These are phyloP conservation scores for Rhombomys opimus DNA, from an alignment of 2,113 vertebrate species.

Conservation along the genomic window DNA sequence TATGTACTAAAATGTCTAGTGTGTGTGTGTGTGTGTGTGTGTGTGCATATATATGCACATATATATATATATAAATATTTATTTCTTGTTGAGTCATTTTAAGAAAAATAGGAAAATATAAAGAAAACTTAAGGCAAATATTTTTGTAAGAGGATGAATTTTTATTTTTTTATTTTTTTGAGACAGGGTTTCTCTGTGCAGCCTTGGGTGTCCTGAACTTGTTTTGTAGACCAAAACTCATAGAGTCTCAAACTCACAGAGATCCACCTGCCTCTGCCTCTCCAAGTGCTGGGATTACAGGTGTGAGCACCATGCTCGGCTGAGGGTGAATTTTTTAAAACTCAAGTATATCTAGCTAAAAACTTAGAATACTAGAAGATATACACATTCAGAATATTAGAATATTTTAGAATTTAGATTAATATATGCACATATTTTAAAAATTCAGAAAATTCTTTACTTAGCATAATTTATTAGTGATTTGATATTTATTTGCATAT, in stretches of 20 bases:
- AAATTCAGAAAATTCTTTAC: background rate
- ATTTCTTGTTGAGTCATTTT: constrained; percentile 34
- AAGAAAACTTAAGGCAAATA: constrained; percentile 16
- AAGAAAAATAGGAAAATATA: constrained; percentile 18
- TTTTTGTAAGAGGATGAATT: background rate
- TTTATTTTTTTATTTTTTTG: no score
- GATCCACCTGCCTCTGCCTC: no score
- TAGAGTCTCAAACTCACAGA: no score
- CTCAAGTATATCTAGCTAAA: background rate
- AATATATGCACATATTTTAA: background rate
- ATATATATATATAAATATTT: background rate
- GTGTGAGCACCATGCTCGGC: no score
- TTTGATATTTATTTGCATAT: background rate
- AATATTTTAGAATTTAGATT: constrained; percentile 29
- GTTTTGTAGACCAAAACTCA: no score
- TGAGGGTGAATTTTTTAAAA: constrained; percentile 1
- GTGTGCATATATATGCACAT: no score
- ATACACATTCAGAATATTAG: constrained; percentile 8
- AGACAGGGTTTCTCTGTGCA: no score
- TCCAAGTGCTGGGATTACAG: no score
- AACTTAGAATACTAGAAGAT: constrained; percentile 55
- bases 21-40: no score
- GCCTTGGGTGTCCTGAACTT: no score
- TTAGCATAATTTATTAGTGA: background rate
- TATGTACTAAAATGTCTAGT: constrained; percentile 1